These are phyloP conservation scores for Tragelaphus strepsiceros DNA, from an alignment of 2,113 vertebrate species.

Conservation along the genomic window DNA sequence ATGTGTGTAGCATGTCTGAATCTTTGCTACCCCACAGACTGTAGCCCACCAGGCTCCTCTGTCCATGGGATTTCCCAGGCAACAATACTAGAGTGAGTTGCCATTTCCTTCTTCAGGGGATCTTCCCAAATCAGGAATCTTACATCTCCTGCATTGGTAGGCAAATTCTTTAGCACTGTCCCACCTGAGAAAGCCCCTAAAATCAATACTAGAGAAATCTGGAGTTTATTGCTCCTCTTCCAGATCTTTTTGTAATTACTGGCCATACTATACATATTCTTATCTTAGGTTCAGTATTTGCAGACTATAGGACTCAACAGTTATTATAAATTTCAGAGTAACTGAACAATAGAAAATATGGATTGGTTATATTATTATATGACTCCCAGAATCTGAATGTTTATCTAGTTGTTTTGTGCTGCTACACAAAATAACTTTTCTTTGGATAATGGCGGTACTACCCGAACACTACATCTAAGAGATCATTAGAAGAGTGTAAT, in stretches of 20 bases:
- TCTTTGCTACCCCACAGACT: background rate
- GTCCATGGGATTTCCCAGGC: background rate
- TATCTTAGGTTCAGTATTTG: background rate
- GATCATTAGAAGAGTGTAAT: slow-evolving; percentile 48
- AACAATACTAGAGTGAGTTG: background rate
- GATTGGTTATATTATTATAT: background rate
- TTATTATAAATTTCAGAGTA: slow-evolving; percentile 6
- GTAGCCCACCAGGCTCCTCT: background rate
- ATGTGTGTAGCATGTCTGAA: background rate
- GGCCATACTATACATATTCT: background rate
- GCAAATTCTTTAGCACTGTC: background rate
- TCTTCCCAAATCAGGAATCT: background rate
- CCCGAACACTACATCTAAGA: background rate
- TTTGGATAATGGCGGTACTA: background rate
- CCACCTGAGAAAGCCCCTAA: background rate
- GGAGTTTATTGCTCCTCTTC: background rate
- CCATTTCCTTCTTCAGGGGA: background rate
- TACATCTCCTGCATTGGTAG: background rate
- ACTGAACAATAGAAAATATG: background rate
- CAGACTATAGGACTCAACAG: background rate
- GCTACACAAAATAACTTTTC: background rate
- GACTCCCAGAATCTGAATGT: background rate
- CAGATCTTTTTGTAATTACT: background rate
- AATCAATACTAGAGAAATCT: background rate
- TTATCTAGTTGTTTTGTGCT: slow-evolving; percentile 13